Evolutionary conservation across 2,113 vertebrate genomes (phyloP), one percentile per base, ranked within the genome.

Genomic region (Phaetusa simplex): DNA sequence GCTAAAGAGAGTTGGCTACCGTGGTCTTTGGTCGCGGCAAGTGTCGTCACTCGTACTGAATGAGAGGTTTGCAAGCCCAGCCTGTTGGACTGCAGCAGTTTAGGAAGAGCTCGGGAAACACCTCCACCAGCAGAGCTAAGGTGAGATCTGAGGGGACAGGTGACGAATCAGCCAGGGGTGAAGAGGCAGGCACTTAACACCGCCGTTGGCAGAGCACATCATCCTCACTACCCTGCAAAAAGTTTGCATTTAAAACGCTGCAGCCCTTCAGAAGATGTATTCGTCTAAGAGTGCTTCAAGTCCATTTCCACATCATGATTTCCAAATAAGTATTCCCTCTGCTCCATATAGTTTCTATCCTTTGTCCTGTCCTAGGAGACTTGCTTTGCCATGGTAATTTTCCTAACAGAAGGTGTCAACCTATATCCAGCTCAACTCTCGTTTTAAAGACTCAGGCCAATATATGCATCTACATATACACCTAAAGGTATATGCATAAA

Each of bases 91-190:
- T 20, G 32, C 52, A 23, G 45, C 13, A 65, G 21, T 12, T 5
- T 21, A 55, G 59, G 40, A 56, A 80, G 17, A 0, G 0, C 29
- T 53, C 32, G 11, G 0, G 0, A 5, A n/a, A 38, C 2, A 15
- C 8, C 26, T 82, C 34, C 67, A 23, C 12, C 38, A n/a, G 47
- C n/a, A 82, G 47, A n/a, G 8, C 7, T 14, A 49, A 42, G 11
- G 36, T 8, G 40, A 77, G 17, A 52, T 52, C 26, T 52, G 22
- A 62, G 22, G 12, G 2, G 3, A 26, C 20, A 6, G 19, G 7
- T 69, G 40, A 29, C 49, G 47, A 73, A 65, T 21, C 59, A 86
- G 12, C 13, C 20, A 12, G 16, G 5, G 19, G 11, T 61, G 43
- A 73, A 52, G 21, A 36, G 21, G 6, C 36, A 56, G 26, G 16